Percentiles rank a stretch among this genome's conserved stretches.
Evolutionary conservation across 1,140 invertebrate species (phyloP).

Genomic region (Pygmarrhopalites habei): DNA sequence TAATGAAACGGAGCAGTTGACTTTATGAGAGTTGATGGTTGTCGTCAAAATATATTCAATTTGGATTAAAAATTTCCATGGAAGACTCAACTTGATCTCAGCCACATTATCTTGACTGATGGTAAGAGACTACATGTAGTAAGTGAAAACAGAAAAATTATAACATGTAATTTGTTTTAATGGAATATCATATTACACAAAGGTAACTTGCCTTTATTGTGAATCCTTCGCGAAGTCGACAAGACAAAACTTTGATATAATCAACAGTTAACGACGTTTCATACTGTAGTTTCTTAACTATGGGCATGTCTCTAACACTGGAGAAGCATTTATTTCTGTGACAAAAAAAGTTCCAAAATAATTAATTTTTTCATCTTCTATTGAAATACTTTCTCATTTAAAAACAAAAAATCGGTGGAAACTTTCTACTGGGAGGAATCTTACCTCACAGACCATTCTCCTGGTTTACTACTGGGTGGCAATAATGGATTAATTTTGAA

Average conservation of each 20-base stretch:
- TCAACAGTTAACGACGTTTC: slow-evolving; percentile 58
- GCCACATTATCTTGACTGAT: slow-evolving; percentile 52
- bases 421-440: slow-evolving; percentile 1
- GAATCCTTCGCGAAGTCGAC: slow-evolving; percentile 71
- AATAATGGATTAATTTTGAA: slow-evolving; percentile 17
- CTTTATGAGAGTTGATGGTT: slow-evolving; percentile 51
- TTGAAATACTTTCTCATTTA: neutral
- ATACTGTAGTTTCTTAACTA: slow-evolving; percentile 59
- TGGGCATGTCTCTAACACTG: slow-evolving; percentile 49
- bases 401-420: neutral
- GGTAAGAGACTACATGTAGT: no score
- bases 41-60: slow-evolving; percentile 61
- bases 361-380: neutral
- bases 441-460: slow-evolving; percentile 47
- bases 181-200: neutral
- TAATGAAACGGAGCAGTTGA: slow-evolving; percentile 54
- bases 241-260: slow-evolving; percentile 62
- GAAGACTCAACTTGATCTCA: slow-evolving; percentile 60
- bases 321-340: slow-evolving; percentile 54
- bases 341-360: slow-evolving; percentile 16
- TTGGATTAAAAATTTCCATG: slow-evolving; percentile 67
- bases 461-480: slow-evolving; percentile 39
- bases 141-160: no score
- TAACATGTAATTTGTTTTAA: slow-evolving; percentile 12
- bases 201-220: slow-evolving; percentile 52